Evolutionary conservation across 2,888 invertebrate genomes (phyloP), one percentile per base, ranked within the genome.

Genomic region (Leptinotarsa peninsularis): DNA sequence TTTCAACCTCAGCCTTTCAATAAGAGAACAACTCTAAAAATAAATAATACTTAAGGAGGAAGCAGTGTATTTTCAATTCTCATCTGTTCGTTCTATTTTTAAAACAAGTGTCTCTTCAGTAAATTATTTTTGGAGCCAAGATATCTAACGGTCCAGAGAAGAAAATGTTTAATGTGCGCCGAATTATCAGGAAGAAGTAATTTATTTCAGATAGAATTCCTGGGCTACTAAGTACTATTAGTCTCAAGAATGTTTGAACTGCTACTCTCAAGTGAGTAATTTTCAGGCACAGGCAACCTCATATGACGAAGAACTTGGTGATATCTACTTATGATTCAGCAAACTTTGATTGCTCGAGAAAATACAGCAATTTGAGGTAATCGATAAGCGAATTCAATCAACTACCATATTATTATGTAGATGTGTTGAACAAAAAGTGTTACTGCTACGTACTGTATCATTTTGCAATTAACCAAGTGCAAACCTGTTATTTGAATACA

Each of bases 71-170:
- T 70, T 58, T 60, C 58, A 58, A 49, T 70, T 60, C 58, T 70
- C 70, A 56, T 70, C 49, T 70, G 70, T 70, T 70, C 21, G 58
- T 58, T 70, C 70, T 70, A 70, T 70, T 70, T 70, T 70, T 56
- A 70, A 70, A 70, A 60, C 70, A 58, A 70, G 70, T 70, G 70
- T 70, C 70, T 70, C 58, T 70, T 58, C 49, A 49, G 69, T 21
- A 21, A n/a, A 69, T 69, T 69, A 69, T 69, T 69, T 27, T 27
- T n/a, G 52, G 69, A 69, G 43, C 56, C 17, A 18, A 54, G 56
- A 33, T 58, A 17, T n/a, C 43, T 33, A 43, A 7, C 27, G 27
- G 43, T 33, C 17, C 43, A 27, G 4, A 43, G 43, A 18, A 63
- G 63, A 27, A 63, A 43, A 33, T 23, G 23, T 58, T 58, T 23